phyloP scores from a whole-genome alignment of 2,888 invertebrate species.

The Lysandra coridon region DNA sequence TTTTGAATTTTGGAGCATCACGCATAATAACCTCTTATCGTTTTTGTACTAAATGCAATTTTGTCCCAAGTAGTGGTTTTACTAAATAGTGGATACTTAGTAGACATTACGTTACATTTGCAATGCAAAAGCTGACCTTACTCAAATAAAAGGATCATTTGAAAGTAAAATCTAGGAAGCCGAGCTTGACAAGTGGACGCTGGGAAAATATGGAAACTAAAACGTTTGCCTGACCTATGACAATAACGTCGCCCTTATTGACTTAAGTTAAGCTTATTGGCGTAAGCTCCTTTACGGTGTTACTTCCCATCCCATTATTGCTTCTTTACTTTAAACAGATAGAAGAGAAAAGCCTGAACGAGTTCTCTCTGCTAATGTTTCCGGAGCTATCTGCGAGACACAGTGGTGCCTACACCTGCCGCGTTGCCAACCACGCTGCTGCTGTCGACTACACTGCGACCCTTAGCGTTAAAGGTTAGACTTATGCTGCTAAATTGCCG shows the following conservation, averaged over 20 bases:
- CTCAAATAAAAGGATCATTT: slow-evolving; percentile 5
- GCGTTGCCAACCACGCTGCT: slow-evolving; percentile 85
- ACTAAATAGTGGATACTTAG: neutral
- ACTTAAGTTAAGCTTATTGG: neutral
- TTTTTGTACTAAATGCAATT: neutral
- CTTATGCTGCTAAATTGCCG: neutral
- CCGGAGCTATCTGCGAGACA: slow-evolving; percentile 83
- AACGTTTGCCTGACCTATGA: slow-evolving; percentile 9
- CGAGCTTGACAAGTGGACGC: neutral
- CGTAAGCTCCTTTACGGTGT: neutral
- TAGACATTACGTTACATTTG: neutral
- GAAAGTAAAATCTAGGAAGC: neutral
- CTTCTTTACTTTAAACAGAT: slow-evolving; percentile 58
- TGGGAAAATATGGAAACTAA: slow-evolving; percentile 5
- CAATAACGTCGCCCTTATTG: neutral
- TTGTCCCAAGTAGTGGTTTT: neutral
- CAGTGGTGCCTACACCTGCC: slow-evolving; percentile 86
- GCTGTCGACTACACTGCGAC: slow-evolving; percentile 84
- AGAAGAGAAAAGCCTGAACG: slow-evolving; percentile 84
- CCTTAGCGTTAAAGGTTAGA: slow-evolving; percentile 84
- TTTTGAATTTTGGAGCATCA: neutral
- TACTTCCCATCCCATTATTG: neutral
- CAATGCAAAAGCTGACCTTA: neutral
- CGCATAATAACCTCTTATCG: neutral
- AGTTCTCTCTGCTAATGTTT: slow-evolving; percentile 85